Evolutionary conservation across 2,113 vertebrate genomes (phyloP), one percentile per base, ranked within the genome.

Genomic region (Cairina moschata): DNA sequence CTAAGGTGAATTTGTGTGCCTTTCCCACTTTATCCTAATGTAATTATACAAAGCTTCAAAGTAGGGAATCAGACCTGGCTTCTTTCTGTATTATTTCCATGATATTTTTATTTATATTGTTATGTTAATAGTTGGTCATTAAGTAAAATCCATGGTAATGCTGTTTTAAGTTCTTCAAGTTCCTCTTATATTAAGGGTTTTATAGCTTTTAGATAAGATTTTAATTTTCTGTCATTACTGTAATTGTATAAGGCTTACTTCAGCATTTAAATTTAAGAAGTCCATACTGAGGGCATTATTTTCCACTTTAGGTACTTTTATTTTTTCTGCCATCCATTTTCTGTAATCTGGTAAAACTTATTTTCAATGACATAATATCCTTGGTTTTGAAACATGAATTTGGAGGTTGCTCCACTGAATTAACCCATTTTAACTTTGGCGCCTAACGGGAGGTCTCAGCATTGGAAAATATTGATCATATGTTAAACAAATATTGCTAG

Each of bases 211-310:
- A 8, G 0, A 21, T 75, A 21, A 46, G 32, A 72, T 95, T 92
- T 88, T 95, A 59, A 28, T 88, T 92, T 65, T 88, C 38, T 81
- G 7, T 50, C 56, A 60, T 95, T 88, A 60, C 38, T 72, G 15
- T 78, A 89, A 88, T 74, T 73, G 52, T 68, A 2, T 44, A 66
- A 78, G 38, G 9, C 46, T 90, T 86, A 25, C 36, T 87, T 92
- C 58, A 85, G 38, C 23, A 67, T 92, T 93, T 85, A 56, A 65
- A 1, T 91, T 66, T 77, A 80, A 85, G 31, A 66, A 87, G 21
- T 77, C 54, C 32, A 13, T 17, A 15, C 46, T 52, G 80, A 86
- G 11, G 59, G 21, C 13, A 55, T 48, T 31, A 44, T 76, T 96
- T 93, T 90, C 42, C 40, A 38, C 10, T 69, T 88, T 52, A 52